Evolutionary conservation across 1,140 invertebrate genomes (phyloP), one percentile per base, ranked within the genome.

Genomic region (Armadillidium nasatum): DNA sequence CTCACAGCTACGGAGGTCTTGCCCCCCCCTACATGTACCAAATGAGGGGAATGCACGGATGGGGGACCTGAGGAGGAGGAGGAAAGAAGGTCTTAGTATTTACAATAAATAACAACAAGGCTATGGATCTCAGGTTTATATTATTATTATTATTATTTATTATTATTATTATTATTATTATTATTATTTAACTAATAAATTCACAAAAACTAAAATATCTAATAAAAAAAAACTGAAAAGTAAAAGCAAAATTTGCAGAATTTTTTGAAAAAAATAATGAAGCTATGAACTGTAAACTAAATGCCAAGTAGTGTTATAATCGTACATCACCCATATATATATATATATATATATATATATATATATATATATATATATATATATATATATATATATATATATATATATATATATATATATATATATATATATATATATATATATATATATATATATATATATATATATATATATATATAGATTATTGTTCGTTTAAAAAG

Each of bases 11-110:
- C 78, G 77, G 83, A 84, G 76, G 83, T 81, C 80, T 84, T 84
- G 33, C 33, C 33, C 80, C 82, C 80, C 60, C 82, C 82, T 78
- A 80, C 78, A 80, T 83, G 82, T 78, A 83, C 83, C 81, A 84
- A 79, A 77, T 84, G 82, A 76, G 84, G 83, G 77, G 84, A 84
- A 81, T 84, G 84, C 82, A 84, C 83, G 75, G 83, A 81, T 77
- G 82, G 81, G 72, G 82, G 81, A 82, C 82, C 82, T 83, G 81
- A 33, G 79, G 81, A 73, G 75, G 78, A 80, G 50, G 50, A 19
- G 50, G 50, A 60, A 60, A 60, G 19, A 15, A 60, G 50, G 50
- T 60, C 74, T 71, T 74, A 73, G 66, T 45, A 73, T 11, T 60
- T 72, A 72, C 22, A 66, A 45, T 69, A 73, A 68, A n/a, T 70